Evolutionary conservation across 2,888 invertebrate species (phyloP), one percentile per base, ranked within the genome.

Genomic region (Tortrix viridana): DNA sequence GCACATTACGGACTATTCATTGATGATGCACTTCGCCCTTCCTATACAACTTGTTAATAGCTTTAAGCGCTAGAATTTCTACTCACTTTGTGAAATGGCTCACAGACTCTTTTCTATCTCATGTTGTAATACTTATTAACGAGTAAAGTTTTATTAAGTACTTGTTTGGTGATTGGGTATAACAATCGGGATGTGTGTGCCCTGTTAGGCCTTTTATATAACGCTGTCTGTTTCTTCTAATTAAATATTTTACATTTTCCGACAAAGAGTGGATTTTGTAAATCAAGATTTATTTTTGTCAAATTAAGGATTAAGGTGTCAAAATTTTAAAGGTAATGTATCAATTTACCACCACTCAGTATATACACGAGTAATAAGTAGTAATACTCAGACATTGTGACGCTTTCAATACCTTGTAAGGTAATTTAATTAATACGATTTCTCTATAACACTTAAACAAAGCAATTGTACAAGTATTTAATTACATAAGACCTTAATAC

Each of bases 1-100:
- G 70, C 71, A 73, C 74, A 81, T 82, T 81, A 81, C 69, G 32
- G 73, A 70, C 72, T 70, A 71, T 69, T 64, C 65, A 74, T 69
- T 67, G 72, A 76, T 74, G 72, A 74, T 76, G 74, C 71, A 72
- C 70, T 77, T 75, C 69, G 68, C 71, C 68, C 72, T 72, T 64
- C 71, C 63, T 62, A 58, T 58, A 63, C 63, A 63, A 63, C 57
- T 63, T 63, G 63, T 63, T 63, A 63, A 63, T 63, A 52, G 53
- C 57, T 63, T 63, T 48, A 63, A 63, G 58, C 53, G 63, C 63
- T 53, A 47, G 60, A 50, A 63, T 63, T 63, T 53, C 58, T 53
- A 53, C 53, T 55, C 54, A 58, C 58, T 48, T 52, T 23, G 53
- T 47, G 16, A 48, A 53, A 16, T 22, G 19, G 23, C 46, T 20